Percentiles rank a stretch among this genome's conserved stretches.
These are phyloP conservation scores for Gambusia affinis DNA, from an alignment of 2,113 vertebrate genomes.

Conservation along the genomic window DNA sequence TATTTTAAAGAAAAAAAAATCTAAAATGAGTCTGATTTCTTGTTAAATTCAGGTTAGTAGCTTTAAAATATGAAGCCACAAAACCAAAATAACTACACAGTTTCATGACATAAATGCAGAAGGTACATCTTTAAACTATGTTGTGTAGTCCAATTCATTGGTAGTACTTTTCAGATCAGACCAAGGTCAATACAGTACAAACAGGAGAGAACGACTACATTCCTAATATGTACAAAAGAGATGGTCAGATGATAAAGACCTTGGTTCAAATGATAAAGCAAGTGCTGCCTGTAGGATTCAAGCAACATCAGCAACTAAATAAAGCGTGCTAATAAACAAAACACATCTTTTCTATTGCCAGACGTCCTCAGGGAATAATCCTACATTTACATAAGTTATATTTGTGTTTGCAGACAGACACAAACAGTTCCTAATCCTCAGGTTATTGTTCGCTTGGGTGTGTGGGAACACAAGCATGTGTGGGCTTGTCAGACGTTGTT, in stretches of 20 bases:
- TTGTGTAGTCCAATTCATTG: no score
- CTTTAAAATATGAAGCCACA: no score
- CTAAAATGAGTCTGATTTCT: no score
- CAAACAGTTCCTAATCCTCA: constrained; percentile 41
- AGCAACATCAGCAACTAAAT: constrained; percentile 21
- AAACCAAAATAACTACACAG: no score
- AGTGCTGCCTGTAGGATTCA: constrained; percentile 7
- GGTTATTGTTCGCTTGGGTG: constrained; percentile 9
- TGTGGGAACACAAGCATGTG: neutral
- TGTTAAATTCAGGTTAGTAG: no score
- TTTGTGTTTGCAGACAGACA: constrained; percentile 31
- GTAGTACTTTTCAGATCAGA: no score
- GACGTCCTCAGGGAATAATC: constrained; percentile 20
- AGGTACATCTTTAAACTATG: no score
- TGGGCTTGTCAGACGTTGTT: constrained; percentile 30
- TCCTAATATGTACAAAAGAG: constrained; percentile 1
- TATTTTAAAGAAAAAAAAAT: no score
- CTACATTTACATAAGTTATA: constrained; percentile 36
- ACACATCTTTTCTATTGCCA: constrained; percentile 1
- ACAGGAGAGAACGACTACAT: no score
- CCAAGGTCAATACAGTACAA: no score
- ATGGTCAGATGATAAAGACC: constrained; percentile 18
- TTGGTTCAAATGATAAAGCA: constrained; percentile 12
- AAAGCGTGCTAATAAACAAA: constrained; percentile 26
- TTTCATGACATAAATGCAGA: no score